Base-by-base conservation (phyloP, 2,113 vertebrate species). In the Corythornis cristatus region DNA sequence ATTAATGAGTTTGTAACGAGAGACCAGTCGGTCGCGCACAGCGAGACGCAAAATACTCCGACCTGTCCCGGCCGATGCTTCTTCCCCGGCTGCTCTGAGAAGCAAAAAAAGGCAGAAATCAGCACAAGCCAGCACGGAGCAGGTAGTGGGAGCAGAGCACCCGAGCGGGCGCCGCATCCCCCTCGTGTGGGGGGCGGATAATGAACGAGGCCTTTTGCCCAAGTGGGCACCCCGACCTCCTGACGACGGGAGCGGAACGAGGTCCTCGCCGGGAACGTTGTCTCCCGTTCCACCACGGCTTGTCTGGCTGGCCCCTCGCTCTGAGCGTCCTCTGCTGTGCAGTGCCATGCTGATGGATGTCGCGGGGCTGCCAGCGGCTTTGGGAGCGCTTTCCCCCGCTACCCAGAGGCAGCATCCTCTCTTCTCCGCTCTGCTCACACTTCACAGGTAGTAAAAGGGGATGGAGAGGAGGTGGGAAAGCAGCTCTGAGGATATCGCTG, bases 171-270 rank as follows among this genome's bases (percentile, higher is more conserved):
- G 23, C 71, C 67, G 78, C 35, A 7, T 35, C 35, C 35, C 35
- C 35, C 35, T 35, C 35, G 35, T 7, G 35, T 10, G 12, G 43
- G 46, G 19, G 5, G 53, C 3, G 46, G 61, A 16, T 28, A 43
- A 86, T 22, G 20, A 37, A 73, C 10, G 6, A 31, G 1, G 0
- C 13, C 2, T 3, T 74, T 85, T 40, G 10, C 56, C 90, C 14
- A 11, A 31, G 2, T 4, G 37, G 43, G 17, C 73, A 48, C 40
- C 54, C 77, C 76, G 40, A 16, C 1, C 0, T 0, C 2, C 65
- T 5, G 35, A 4, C 2, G 17, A 10, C 0, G 58, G 51, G 29
- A 62, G 28, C 25, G 6, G n/a, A 58, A 45, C 0, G 3, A 0
- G 2, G n/a, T 3, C 54, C 57, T 29, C 5, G 9, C 45, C 3